phyloP scores from a whole-genome alignment of 1,140 invertebrate genomes.

The Drosophila repleta region DNA sequence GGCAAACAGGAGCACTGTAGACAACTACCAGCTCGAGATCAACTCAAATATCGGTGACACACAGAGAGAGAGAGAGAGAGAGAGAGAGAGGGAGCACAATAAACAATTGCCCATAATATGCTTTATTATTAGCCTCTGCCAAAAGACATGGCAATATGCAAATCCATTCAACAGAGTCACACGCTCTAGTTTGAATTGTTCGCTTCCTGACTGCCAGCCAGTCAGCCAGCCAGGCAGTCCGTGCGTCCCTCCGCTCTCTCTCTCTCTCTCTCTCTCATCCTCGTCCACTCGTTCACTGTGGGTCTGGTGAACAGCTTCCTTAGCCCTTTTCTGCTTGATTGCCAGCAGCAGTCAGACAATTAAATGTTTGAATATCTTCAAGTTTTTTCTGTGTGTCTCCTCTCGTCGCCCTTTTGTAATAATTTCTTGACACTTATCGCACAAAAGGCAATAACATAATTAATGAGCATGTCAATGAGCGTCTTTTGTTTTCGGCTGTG shows the following conservation, averaged over 20 bases:
- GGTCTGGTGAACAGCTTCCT: constrained; percentile 4
- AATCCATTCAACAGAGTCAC: constrained; percentile 79
- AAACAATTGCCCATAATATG: constrained; percentile 79
- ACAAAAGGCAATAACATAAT: constrained; percentile 83
- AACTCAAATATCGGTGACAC: constrained; percentile 27
- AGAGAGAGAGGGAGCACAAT: constrained; percentile 20
- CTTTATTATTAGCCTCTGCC: constrained; percentile 79
- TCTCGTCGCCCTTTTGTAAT: constrained; percentile 67
- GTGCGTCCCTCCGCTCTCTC: background rate
- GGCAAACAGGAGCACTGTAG: constrained; percentile 50
- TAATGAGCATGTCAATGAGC: constrained; percentile 82
- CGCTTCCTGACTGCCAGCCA: constrained; percentile 46
- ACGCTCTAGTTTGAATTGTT: constrained; percentile 82
- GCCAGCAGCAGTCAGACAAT: constrained; percentile 63
- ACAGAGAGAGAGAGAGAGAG: constrained; percentile 13
- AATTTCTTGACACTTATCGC: constrained; percentile 82
- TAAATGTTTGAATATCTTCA: constrained; percentile 73
- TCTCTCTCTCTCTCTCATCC: background rate
- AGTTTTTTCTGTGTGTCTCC: constrained; percentile 19
- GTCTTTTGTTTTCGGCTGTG: constrained; percentile 60
- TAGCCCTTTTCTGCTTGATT: constrained; percentile 72
- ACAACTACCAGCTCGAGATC: constrained; percentile 4
- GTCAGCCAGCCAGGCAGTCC: background rate
- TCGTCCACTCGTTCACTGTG: too few relatives aligned
- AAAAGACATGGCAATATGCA: constrained; percentile 68